A percentile compares a stretch with the other conserved stretches of the same genome.
These are phyloP conservation scores for Rapana venosa DNA, from an alignment of 2,888 invertebrate species.

Conservation along the genomic window DNA sequence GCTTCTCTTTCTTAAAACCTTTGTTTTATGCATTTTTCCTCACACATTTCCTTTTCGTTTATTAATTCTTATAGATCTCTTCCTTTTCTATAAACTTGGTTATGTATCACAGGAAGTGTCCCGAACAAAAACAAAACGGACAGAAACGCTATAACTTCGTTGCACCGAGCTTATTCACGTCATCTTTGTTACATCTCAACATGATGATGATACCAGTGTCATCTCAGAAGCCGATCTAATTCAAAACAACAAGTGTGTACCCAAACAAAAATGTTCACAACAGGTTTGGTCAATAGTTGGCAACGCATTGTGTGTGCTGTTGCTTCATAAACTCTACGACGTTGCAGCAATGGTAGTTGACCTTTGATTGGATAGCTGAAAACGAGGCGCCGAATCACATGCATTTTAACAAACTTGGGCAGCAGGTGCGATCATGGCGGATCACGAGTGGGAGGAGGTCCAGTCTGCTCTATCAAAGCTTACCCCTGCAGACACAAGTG, in stretches of 20 bases:
- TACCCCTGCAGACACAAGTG: constrained; percentile 41
- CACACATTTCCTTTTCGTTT: no score
- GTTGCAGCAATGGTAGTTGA: background rate
- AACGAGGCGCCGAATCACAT: constrained; percentile 31
- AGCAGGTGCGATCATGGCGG: constrained; percentile 54
- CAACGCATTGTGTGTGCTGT: constrained; percentile 40
- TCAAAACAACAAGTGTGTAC: background rate
- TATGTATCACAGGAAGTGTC: constrained; percentile 20
- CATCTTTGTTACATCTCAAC: background rate
- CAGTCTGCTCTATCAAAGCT: constrained; percentile 39
- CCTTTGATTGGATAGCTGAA: constrained; percentile 26
- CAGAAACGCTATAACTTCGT: background rate
- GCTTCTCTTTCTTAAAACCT: no score
- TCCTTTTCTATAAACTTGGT: background rate
- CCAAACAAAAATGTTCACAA: background rate
- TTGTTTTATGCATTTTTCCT: no score
- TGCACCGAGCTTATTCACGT: background rate
- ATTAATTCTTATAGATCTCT: no score
- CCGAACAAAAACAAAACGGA: background rate
- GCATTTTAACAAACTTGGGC: background rate
- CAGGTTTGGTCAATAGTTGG: constrained; percentile 35
- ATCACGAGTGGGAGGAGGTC: constrained; percentile 52
- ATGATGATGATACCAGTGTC: background rate
- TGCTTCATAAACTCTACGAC: constrained; percentile 34
- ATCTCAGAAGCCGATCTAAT: background rate